These are phyloP conservation scores for Paraescarpia echinospica DNA, from an alignment of 1,140 invertebrate species.

Conservation along the genomic window DNA sequence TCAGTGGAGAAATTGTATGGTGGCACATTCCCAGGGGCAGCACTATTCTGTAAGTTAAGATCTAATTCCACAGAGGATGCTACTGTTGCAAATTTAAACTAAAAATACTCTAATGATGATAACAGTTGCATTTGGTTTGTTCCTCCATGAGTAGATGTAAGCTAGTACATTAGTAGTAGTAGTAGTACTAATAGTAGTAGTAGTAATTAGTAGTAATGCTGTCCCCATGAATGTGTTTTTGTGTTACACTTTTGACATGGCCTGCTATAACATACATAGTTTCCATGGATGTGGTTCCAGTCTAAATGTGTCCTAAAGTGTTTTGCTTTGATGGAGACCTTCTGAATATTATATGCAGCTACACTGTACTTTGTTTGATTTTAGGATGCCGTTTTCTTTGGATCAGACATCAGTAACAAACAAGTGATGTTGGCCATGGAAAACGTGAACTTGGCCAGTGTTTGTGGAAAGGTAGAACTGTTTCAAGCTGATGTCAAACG, in stretches of 20 bases:
- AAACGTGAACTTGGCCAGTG: constrained; percentile 10
- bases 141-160: too few relatives aligned
- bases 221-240: not conserved
- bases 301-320: not conserved
- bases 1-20: too few relatives aligned
- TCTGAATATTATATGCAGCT: not conserved
- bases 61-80: too few relatives aligned
- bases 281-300: not conserved
- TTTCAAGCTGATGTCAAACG: not conserved
- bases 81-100: too few relatives aligned
- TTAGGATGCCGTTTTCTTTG: not conserved
- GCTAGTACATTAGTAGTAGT: too few relatives aligned
- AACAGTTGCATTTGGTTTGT: too few relatives aligned
- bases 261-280: not conserved
- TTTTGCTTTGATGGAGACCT: not conserved
- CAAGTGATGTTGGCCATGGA: constrained; percentile 1
- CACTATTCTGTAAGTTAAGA: too few relatives aligned
- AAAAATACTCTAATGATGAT: too few relatives aligned
- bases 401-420: not conserved
- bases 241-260: not conserved
- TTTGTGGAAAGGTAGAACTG: not conserved
- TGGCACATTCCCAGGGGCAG: too few relatives aligned
- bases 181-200: too few relatives aligned
- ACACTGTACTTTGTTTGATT: not conserved
- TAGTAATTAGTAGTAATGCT: not conserved